Conservation (phyloP, 64 coral and sea anemone genomes). For the Cladopsammia gracilis region DNA sequence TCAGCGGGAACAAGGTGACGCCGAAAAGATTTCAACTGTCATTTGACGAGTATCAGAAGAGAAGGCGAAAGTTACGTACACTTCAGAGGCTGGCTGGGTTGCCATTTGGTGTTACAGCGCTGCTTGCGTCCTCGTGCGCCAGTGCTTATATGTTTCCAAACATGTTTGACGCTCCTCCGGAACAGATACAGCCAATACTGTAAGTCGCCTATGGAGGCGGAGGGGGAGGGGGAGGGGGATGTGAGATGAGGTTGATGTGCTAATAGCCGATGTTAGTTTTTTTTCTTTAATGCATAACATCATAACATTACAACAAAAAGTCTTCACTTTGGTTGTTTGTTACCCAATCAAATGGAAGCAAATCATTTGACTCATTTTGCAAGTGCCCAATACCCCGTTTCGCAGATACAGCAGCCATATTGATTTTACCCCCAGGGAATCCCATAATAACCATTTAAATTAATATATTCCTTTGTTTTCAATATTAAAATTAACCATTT, state of each 20-base stretch:
- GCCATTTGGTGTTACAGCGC: constrained; percentile 83
- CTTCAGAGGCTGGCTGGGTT: constrained; percentile 91
- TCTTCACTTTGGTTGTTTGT: too few species aligned
- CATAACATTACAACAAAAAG: too few species aligned
- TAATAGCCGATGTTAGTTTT: too few species aligned
- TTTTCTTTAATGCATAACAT: too few species aligned
- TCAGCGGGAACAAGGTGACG: constrained; percentile 20
- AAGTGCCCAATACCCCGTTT: too few species aligned
- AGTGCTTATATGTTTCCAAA: constrained; percentile 95
- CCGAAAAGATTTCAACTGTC: constrained; percentile 68
- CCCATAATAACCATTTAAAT: too few species aligned
- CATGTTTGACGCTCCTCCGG: constrained; percentile 97
- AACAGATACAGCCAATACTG: constrained; percentile 98
- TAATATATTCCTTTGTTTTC: too few species aligned
- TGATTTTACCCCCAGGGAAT: too few species aligned
- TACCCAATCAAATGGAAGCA: too few species aligned
- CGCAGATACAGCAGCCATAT: too few species aligned
- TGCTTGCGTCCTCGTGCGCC: constrained; percentile 86
- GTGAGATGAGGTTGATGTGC: neutral
- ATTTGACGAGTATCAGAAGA: constrained; percentile 97
- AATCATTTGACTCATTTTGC: too few species aligned
- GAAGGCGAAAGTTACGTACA: constrained; percentile 87
- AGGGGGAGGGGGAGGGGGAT: neutral
- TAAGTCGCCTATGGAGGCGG: constrained; percentile 46
- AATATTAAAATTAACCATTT: too few species aligned